phyloP scores from a whole-genome alignment of 2,113 vertebrate species.

The Catharus fuscescens region DNA sequence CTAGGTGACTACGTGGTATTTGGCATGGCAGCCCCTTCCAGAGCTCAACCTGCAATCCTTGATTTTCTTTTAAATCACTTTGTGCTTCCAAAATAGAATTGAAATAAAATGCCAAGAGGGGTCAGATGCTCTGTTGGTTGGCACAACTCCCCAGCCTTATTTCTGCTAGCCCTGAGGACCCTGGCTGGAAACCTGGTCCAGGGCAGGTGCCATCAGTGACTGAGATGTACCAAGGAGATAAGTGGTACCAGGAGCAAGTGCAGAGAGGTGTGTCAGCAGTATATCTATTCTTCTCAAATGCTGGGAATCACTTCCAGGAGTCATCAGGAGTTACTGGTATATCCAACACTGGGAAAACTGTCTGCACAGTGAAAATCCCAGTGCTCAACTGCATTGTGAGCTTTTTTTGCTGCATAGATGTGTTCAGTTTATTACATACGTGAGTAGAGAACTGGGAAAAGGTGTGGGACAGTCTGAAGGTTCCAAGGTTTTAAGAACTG shows the following conservation, averaged over 20 bases:
- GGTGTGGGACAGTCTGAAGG: background rate
- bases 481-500: conserved; percentile 37
- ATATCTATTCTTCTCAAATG: background rate
- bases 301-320: background rate
- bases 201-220: background rate
- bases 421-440: conserved; percentile 20
- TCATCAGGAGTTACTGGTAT: background rate
- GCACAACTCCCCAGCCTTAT: background rate
- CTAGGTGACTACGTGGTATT: background rate
- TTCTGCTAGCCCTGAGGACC: background rate
- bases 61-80: background rate
- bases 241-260: background rate
- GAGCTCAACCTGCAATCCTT: background rate
- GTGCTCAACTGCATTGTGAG: background rate
- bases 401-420: background rate
- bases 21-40: background rate
- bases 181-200: background rate
- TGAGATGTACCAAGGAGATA: background rate
- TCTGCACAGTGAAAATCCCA: background rate
- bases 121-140: background rate
- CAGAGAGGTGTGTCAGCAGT: background rate
- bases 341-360: background rate
- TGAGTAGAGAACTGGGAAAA: conserved; percentile 16
- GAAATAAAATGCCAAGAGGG: background rate
- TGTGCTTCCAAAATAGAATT: background rate